Conservation (phyloP, 2,888 invertebrate species). For the Caenorhabditis sp. region DNA sequence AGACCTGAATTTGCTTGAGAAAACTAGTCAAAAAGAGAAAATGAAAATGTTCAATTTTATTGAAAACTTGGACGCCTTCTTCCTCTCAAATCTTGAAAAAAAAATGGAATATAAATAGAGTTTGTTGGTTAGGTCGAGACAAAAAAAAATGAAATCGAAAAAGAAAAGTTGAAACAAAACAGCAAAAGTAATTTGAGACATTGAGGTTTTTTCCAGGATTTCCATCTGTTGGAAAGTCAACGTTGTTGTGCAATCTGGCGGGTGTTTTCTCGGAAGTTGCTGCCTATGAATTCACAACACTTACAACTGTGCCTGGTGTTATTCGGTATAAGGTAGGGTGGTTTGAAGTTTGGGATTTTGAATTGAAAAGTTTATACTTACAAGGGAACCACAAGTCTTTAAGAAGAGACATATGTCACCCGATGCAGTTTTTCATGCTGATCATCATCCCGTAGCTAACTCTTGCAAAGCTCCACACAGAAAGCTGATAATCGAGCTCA, state of each 20-base stretch:
- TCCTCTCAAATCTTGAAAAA: not conserved
- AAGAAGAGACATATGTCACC: too few relatives aligned
- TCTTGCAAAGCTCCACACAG: too few relatives aligned
- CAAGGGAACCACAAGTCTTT: too few relatives aligned
- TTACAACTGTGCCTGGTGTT: constrained; percentile 98
- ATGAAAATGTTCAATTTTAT: not conserved
- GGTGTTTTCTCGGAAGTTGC: constrained; percentile 99
- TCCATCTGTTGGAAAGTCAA: constrained; percentile 98
- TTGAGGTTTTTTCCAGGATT: constrained; percentile 79
- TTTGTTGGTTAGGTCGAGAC: not conserved
- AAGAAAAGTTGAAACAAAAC: not conserved
- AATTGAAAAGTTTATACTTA: too few relatives aligned
- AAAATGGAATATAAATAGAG: not conserved
- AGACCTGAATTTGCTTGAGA: too few relatives aligned
- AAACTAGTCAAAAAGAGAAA: not conserved
- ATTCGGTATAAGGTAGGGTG: constrained; percentile 71
- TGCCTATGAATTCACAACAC: constrained; percentile 98
- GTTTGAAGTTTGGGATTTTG: too few relatives aligned
- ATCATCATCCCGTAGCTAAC: too few relatives aligned
- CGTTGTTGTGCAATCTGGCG: constrained; percentile 92
- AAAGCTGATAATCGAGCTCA: too few relatives aligned
- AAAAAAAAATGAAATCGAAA: not conserved
- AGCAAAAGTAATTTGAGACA: not conserved
- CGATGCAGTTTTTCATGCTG: too few relatives aligned
- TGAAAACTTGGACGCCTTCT: not conserved